These are phyloP conservation scores for Cossypha polioptera DNA, from an alignment of 2,797 vertebrate genomes.

Conservation along the genomic window DNA sequence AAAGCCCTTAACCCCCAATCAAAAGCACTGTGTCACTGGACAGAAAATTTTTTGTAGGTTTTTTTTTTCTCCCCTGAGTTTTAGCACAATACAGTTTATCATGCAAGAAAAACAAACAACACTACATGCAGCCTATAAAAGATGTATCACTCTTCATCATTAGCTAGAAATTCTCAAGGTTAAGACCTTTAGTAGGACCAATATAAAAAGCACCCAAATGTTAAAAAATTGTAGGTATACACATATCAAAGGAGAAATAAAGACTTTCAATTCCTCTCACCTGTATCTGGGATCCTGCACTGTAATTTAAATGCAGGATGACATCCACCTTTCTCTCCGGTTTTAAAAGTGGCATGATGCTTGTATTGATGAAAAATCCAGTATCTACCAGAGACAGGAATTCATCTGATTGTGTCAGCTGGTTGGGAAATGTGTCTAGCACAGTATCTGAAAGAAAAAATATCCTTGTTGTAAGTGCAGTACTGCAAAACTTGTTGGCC, in stretches of 20 bases:
- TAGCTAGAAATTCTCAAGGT: background rate
- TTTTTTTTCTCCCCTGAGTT: background rate
- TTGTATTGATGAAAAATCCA: slow-evolving; percentile 82
- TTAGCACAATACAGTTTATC: background rate
- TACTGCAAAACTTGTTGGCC: background rate
- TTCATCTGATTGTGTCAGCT: slow-evolving; percentile 76
- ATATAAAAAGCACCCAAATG: background rate
- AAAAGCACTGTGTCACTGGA: background rate
- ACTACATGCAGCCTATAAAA: background rate
- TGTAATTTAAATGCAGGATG: slow-evolving; percentile 82
- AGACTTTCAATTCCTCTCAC: slow-evolving; percentile 28
- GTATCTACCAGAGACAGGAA: slow-evolving; percentile 82
- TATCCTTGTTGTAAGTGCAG: background rate
- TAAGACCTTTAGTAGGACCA: background rate
- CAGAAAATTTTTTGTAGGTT: background rate
- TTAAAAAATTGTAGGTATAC: background rate
- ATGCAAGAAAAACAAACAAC: background rate
- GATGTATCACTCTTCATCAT: background rate
- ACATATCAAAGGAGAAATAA: background rate
- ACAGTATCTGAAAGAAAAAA: slow-evolving; percentile 77
- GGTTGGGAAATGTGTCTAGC: slow-evolving; percentile 83
- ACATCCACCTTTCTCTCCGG: slow-evolving; percentile 79
- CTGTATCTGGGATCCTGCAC: slow-evolving; percentile 73
- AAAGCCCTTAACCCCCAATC: background rate
- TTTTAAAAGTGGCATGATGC: slow-evolving; percentile 79